Percentiles rank a stretch among this genome's conserved stretches.
These are phyloP conservation scores for Calameuta idolon DNA, from an alignment of 2,888 invertebrate species.

Conservation along the genomic window DNA sequence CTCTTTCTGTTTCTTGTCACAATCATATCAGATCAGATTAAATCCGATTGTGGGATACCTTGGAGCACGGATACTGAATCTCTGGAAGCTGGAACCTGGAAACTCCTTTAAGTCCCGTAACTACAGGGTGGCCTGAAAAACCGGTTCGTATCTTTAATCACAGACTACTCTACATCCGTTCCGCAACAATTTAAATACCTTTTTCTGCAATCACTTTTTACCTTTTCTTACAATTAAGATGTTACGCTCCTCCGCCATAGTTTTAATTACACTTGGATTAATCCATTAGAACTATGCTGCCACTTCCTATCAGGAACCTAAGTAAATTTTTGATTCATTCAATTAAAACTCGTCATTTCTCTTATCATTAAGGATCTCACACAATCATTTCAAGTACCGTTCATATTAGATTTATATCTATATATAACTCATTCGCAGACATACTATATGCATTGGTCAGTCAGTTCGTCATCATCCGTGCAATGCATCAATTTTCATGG, in stretches of 20 bases:
- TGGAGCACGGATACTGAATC: not conserved
- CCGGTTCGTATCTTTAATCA: constrained; percentile 46
- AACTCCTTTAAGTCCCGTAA: constrained; percentile 12
- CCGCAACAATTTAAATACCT: constrained; percentile 31
- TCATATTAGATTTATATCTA: not conserved
- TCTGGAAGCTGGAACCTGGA: not conserved
- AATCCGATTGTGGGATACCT: not conserved
- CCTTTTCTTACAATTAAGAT: not conserved
- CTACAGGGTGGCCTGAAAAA: constrained; percentile 48
- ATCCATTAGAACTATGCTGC: not conserved
- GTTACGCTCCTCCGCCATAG: not conserved
- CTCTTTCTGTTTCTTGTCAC: not conserved
- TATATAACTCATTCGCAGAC: not conserved
- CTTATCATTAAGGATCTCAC: not conserved
- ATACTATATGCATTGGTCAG: not conserved
- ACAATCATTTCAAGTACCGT: not conserved
- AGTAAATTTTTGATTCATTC: not conserved
- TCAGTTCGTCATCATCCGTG: not conserved
- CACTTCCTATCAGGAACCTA: not conserved
- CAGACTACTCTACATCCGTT: constrained; percentile 31
- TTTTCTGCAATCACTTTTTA: constrained; percentile 38
- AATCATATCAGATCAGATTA: constrained; percentile 1
- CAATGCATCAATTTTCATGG: not conserved
- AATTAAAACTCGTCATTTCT: not conserved
- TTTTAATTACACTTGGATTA: not conserved